Base-by-base conservation (phyloP, 2,113 vertebrate genomes). In the Labrus mixtus region DNA sequence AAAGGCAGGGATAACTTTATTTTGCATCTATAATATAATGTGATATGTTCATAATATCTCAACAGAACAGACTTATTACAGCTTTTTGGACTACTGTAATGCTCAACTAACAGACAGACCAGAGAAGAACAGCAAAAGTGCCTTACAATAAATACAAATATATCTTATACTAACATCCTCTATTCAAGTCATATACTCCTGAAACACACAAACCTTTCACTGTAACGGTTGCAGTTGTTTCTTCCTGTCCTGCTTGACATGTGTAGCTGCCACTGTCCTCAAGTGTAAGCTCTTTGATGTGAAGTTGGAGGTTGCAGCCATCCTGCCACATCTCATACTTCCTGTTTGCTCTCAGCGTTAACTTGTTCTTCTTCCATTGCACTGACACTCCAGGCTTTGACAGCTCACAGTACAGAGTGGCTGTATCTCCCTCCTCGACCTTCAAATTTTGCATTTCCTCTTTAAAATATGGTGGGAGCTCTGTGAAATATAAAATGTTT, bases 181-280 rank as follows among this genome's bases (percentile, higher is more conserved):
- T 25, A 25, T 25, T 25, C 29, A 33, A 33, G 15, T 46, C 13
- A 45, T 46, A 16, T 17, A 7, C 17, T 4, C 46, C 46, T 33
- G 29, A 48, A 48, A 19, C 15, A 3, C 15, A 33, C 78, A 48
- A 93, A 97, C 95, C 95, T 82, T 87, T 94, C 61, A 97, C 93
- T 7, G 64, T 88, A 70, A 97, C 68, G 0, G 73, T 83, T 0
- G 95, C 94, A 0, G 89, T 86, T 1, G 93, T 95, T 51, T 50
- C 91, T 58, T 16, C 57, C 20, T 12, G 3, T 20, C 48, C 48
- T 20, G 48, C 48, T 9, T 51, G 23, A 36, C 56, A 58, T n/a
- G 29, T 19, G 56, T 36, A 58, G 29, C 56, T 37, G 25, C 56
- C 56, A 36, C 56, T 58, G 56, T 58, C 56, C 56, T 36, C 56